Conservation (phyloP, 1,140 invertebrate genomes). For the Aphaenogaster ashmeadi region DNA sequence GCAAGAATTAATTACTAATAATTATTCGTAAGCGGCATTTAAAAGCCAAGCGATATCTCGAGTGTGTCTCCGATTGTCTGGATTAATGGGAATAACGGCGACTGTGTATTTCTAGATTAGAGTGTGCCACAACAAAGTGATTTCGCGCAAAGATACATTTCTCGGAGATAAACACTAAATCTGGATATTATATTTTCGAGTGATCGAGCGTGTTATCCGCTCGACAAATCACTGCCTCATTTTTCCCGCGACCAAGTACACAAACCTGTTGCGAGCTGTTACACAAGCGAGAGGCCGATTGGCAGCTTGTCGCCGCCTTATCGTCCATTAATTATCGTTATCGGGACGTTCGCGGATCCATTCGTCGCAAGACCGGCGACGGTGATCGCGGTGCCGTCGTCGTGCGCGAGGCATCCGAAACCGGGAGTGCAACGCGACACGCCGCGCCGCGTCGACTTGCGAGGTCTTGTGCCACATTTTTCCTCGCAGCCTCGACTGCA, state of each 20-base stretch:
- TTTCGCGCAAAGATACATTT: background rate
- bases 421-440: slow-evolving; percentile 15
- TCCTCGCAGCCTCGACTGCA: slow-evolving; percentile 56
- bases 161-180: background rate
- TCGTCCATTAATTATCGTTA: slow-evolving; percentile 51
- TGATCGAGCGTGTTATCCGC: background rate
- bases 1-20: background rate
- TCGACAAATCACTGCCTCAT: background rate
- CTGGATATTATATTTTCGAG: background rate
- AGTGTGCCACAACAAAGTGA: background rate
- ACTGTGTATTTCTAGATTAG: background rate
- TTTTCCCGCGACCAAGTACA: background rate
- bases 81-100: slow-evolving; percentile 11
- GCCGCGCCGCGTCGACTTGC: background rate
- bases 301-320: slow-evolving; percentile 19
- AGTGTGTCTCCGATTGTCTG: background rate
- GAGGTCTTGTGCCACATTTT: slow-evolving; percentile 60
- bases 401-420: background rate
- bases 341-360: slow-evolving; percentile 26
- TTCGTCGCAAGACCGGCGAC: background rate
- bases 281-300: slow-evolving; percentile 15
- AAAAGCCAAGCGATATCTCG: background rate
- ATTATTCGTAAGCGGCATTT: background rate
- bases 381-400: background rate
- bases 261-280: background rate